phyloP scores from a whole-genome alignment of 1,140 invertebrate genomes.

The Zaprionus capensis region DNA sequence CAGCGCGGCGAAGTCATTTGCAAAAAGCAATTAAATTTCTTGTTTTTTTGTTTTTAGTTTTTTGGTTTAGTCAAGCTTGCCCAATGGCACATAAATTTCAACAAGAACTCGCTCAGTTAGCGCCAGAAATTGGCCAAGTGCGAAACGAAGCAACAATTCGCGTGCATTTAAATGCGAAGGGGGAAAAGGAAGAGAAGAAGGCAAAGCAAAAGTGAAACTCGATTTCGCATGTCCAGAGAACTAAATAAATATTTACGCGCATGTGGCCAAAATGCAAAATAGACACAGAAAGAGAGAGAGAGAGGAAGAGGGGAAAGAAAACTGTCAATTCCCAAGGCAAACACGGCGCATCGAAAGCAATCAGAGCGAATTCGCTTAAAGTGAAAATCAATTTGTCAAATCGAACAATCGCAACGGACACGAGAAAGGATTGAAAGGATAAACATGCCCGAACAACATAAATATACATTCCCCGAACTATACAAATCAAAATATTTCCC shows the following conservation, averaged over 20 bases:
- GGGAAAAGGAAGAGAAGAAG: background rate
- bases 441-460: background rate
- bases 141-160: slow-evolving; percentile 62
- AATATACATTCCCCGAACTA: slow-evolving; percentile 11
- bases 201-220: slow-evolving; percentile 36
- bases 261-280: slow-evolving; percentile 75
- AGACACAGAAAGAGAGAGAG: slow-evolving; percentile 32
- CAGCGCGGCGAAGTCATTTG: slow-evolving; percentile 67
- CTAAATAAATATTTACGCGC: slow-evolving; percentile 80
- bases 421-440: slow-evolving; percentile 63
- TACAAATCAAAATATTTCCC: slow-evolving; percentile 79
- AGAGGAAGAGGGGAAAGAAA: background rate
- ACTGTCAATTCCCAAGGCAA: slow-evolving; percentile 74
- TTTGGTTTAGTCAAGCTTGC: slow-evolving; percentile 37
- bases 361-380: slow-evolving; percentile 67
- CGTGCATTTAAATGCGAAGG: slow-evolving; percentile 75
- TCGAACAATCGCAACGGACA: slow-evolving; percentile 79
- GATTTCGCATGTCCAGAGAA: slow-evolving; percentile 60
- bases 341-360: slow-evolving; percentile 73
- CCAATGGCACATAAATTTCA: slow-evolving; percentile 79
- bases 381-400: slow-evolving; percentile 81
- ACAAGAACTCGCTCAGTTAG: slow-evolving; percentile 41
- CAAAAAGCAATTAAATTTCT: slow-evolving; percentile 77
- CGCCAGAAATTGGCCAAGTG: slow-evolving; percentile 26
- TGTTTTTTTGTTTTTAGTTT: slow-evolving; percentile 32